Evolutionary conservation across 2,888 invertebrate genomes (phyloP).

Genomic region (Desoria tigrina): DNA sequence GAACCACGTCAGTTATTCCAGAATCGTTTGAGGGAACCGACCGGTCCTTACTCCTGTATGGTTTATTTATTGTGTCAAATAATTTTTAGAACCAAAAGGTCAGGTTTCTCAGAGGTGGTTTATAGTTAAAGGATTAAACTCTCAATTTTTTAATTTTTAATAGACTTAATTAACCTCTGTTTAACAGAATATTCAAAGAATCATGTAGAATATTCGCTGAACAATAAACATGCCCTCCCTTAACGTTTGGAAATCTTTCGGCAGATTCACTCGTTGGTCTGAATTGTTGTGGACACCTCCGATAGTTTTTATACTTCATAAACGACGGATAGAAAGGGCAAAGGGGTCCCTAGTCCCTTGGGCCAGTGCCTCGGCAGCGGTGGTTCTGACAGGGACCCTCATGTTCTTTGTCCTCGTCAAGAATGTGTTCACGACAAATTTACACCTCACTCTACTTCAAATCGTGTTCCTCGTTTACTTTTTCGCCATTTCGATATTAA

Average conservation of each 20-base stretch:
- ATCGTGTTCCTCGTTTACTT: background rate
- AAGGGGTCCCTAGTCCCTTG: background rate
- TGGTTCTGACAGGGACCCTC: background rate
- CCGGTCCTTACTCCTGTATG: too few relatives aligned
- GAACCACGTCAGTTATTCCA: too few relatives aligned
- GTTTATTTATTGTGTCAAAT: too few relatives aligned
- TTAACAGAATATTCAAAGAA: too few relatives aligned
- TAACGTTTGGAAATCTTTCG: conserved; percentile 14
- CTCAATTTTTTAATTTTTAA: too few relatives aligned
- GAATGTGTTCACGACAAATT: background rate
- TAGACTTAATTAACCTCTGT: too few relatives aligned
- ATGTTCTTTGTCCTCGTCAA: background rate
- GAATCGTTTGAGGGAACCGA: too few relatives aligned
- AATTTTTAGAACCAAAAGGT: too few relatives aligned
- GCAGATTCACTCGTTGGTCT: conserved; percentile 13
- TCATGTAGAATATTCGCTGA: too few relatives aligned
- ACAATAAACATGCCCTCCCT: conserved; percentile 16
- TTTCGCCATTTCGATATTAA: background rate
- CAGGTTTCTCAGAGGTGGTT: too few relatives aligned
- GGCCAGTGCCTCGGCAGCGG: background rate
- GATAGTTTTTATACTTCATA: background rate
- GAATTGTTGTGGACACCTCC: conserved; percentile 7
- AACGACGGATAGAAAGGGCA: background rate
- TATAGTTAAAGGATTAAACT: too few relatives aligned
- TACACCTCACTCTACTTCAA: background rate